Evolutionary conservation across 35 echinoderm and acorn worm genomes (phyloP).

Genomic region (Chiridota heheva): DNA sequence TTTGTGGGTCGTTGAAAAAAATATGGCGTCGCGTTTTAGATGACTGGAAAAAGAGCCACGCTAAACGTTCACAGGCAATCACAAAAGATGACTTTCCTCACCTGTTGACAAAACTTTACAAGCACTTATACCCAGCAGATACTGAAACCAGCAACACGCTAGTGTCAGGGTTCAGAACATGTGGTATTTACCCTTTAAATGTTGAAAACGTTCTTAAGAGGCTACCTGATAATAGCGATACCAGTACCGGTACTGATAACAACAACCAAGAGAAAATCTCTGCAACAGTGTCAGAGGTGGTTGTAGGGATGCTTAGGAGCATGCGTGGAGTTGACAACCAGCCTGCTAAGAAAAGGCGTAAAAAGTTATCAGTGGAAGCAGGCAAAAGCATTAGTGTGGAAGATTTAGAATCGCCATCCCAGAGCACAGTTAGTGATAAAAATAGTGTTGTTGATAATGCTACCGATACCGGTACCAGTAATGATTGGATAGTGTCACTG

Average conservation of each 20-base stretch:
- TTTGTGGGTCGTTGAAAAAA: conserved; percentile 25
- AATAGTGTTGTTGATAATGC: neutral
- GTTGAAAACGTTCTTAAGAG: neutral
- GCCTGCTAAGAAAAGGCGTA: conserved; percentile 11
- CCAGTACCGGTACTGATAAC: neutral
- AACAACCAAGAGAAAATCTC: no score
- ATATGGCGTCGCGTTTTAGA: conserved; percentile 31
- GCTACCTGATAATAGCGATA: conserved; percentile 21
- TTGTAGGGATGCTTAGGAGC: conserved; percentile 8
- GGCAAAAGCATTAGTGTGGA: conserved; percentile 38
- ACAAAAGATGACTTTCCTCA: conserved; percentile 33
- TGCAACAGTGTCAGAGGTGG: conserved; percentile 20
- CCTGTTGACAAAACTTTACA: neutral
- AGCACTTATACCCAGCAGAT: neutral
- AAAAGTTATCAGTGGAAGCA: conserved; percentile 17
- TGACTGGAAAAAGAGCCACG: conserved; percentile 11
- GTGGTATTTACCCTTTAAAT: conserved; percentile 28
- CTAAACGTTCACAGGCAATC: conserved; percentile 31
- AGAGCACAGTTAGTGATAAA: neutral
- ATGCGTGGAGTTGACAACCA: conserved; percentile 20
- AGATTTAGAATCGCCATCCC: conserved; percentile 2
- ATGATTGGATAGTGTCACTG: neutral
- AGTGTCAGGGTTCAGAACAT: conserved; percentile 26
- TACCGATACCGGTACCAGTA: neutral
- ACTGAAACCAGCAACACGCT: conserved; percentile 7